These are phyloP conservation scores for Simalia tracyae DNA, from an alignment of 2,797 vertebrate genomes.

Conservation along the genomic window DNA sequence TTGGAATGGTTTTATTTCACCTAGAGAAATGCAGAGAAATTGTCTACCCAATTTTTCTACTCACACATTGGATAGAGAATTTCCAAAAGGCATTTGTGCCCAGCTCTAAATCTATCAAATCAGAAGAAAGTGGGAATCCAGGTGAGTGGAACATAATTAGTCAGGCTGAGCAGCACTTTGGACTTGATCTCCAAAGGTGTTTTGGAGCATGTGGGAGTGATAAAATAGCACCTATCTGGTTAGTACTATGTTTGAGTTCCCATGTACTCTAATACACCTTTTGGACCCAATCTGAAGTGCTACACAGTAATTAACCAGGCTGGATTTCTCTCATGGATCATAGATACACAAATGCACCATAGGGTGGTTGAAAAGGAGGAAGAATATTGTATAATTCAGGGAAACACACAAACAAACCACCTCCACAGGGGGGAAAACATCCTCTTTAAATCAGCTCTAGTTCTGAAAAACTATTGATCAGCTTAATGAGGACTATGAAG, in stretches of 20 bases:
- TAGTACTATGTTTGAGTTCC: too few species aligned
- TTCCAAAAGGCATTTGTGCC: too few species aligned
- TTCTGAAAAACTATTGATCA: slow-evolving; percentile 22
- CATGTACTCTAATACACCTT: too few species aligned
- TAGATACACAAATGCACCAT: slow-evolving; percentile 66
- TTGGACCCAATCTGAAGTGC: too few species aligned
- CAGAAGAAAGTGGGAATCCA: slow-evolving; percentile 56
- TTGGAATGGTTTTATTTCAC: too few species aligned
- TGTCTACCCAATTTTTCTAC: too few species aligned
- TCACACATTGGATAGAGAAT: too few species aligned
- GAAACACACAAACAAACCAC: neutral
- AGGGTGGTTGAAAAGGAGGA: slow-evolving; percentile 24
- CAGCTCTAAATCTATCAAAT: slow-evolving; percentile 16
- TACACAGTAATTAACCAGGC: slow-evolving; percentile 58
- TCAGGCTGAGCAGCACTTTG: too few species aligned
- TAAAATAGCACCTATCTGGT: too few species aligned
- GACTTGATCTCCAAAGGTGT: too few species aligned
- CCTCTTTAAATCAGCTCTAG: slow-evolving; percentile 15
- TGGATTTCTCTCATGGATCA: slow-evolving; percentile 55
- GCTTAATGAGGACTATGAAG: slow-evolving; percentile 30
- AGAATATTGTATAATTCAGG: slow-evolving; percentile 17
- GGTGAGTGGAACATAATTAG: slow-evolving; percentile 57
- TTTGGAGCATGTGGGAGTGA: too few species aligned
- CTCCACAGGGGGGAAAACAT: slow-evolving; percentile 18
- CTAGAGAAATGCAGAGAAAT: too few species aligned